Evolutionary conservation across 2,113 vertebrate genomes (phyloP), one percentile per base, ranked within the genome.

Genomic region (Gorsachius goisagi): DNA sequence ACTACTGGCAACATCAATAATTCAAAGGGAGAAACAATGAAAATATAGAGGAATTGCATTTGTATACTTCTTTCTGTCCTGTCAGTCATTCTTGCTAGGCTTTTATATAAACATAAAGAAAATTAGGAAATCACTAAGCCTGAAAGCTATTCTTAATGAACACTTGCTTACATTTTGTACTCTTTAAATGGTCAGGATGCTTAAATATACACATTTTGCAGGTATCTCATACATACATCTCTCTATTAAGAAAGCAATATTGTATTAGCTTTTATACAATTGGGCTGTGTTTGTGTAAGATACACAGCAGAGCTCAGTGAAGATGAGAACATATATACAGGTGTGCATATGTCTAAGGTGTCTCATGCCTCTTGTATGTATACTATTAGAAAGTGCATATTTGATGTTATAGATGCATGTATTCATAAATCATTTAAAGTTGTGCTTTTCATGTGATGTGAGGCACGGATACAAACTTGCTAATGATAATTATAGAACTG

Each of bases 401-500:
- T 97, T 24, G 2, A 90, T 97, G 97, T 97, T 97, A 97, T 82
- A 95, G 96, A 98, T 97, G 96, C 97, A 97, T 97, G 98, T 97
- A 97, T 98, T 98, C 97, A 98, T 97, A 98, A 98, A 98, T 98
- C 97, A 98, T 98, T 98, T 98, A 98, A 97, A 97, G 97, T 98
- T 98, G 96, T 97, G 97, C 97, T 97, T 98, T 98, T 98, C 97
- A 91, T 98, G 97, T 98, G 97, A 97, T 98, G 95, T 96, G 98
- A 98, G 97, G 96, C 97, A 97, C 93, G 89, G 98, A 98, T 97
- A 98, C 97, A 98, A 98, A 98, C 98, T 98, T 98, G 97, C 98
- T 98, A 98, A 98, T 98, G 98, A 99, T 99, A 99, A 99, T 99
- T 99, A 99, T 99, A 99, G 98, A 99, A 98, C 98, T 98, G 97